Base-by-base conservation (phyloP, 2,888 invertebrate genomes). In the Opisthograptis luteolata region DNA sequence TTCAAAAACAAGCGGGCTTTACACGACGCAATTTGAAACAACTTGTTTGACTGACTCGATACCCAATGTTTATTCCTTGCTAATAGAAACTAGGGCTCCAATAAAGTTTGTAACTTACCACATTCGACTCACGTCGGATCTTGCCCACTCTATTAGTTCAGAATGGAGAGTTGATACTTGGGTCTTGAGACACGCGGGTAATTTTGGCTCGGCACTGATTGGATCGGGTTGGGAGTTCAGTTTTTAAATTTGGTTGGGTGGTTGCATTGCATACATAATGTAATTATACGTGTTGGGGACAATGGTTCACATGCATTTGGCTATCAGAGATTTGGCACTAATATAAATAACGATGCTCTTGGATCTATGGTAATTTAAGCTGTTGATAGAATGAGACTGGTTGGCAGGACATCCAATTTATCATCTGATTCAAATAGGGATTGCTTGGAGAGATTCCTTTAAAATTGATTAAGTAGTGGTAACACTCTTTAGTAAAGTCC, bases 31-130 rank as follows among this genome's bases (percentile, higher is more conserved):
- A 25, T 37, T 37, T 15, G 1, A 17, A 20, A 8, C 24, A 9
- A 13, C 12, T 13, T 12, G 14, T 9, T 41, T 24, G 14, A 24
- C 9, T 14, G 3, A 22, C n/a, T 10, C 36, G 9, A 39, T 27
- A 5, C 20, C 13, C 17, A 49, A 42, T 42, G 42, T 37, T 49
- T 49, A 44, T 40, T 17, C 35, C 5, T 13, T 9, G 24, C 28
- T 50, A 44, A 50, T 44, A 44, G 50, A 50, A 50, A 44, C 44
- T 43, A 50, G 39, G 28, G 17, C 39, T 32, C 34, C 31, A 43
- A 32, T 39, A 48, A 42, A 49, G 42, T 49, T 41, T 17, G 9
- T 3, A 25, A 22, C 22, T 22, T 13, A n/a, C 32, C 22, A 30
- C 13, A 50, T 44, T 50, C 40, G 9, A 5, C 44, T 34, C 50